phyloP scores from a whole-genome alignment of 2,888 invertebrate genomes.

The Drosophila macrospina region DNA sequence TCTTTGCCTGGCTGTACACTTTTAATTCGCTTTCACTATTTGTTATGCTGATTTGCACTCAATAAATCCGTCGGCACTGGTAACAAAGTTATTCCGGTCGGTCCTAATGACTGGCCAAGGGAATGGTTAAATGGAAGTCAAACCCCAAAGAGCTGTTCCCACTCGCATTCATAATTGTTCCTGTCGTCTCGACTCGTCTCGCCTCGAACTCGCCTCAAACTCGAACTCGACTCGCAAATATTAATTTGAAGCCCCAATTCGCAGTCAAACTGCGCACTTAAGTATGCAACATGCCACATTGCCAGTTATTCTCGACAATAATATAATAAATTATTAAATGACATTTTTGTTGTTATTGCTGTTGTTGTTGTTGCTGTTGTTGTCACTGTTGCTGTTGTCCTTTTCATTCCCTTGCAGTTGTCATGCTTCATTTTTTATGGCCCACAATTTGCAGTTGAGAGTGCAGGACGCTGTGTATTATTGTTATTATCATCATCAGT shows the following conservation, averaged over 20 bases:
- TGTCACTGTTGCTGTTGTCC: not conserved
- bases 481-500: slow-evolving; percentile 18
- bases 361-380: too few relatives aligned
- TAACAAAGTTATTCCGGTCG: slow-evolving; percentile 51
- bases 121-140: slow-evolving; percentile 4
- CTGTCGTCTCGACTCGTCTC: slow-evolving; percentile 7
- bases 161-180: slow-evolving; percentile 53
- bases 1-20: slow-evolving; percentile 8
- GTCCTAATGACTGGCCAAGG: slow-evolving; percentile 46
- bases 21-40: slow-evolving; percentile 20
- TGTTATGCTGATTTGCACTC: slow-evolving; percentile 69
- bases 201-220: too few relatives aligned
- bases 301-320: slow-evolving; percentile 1
- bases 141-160: not conserved
- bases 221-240: too few relatives aligned
- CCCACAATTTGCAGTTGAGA: slow-evolving; percentile 22
- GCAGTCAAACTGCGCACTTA: slow-evolving; percentile 20
- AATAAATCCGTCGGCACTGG: slow-evolving; percentile 71
- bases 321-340: slow-evolving; percentile 31
- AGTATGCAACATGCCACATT: slow-evolving; percentile 30
- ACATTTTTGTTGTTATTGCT: slow-evolving; percentile 1
- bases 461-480: slow-evolving; percentile 7
- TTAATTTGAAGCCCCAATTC: slow-evolving; percentile 62
- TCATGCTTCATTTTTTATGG: slow-evolving; percentile 3
- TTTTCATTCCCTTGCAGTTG: not conserved